Evolutionary conservation across 1,140 invertebrate genomes (phyloP).

Genomic region (Atopsyche davidsoni): DNA sequence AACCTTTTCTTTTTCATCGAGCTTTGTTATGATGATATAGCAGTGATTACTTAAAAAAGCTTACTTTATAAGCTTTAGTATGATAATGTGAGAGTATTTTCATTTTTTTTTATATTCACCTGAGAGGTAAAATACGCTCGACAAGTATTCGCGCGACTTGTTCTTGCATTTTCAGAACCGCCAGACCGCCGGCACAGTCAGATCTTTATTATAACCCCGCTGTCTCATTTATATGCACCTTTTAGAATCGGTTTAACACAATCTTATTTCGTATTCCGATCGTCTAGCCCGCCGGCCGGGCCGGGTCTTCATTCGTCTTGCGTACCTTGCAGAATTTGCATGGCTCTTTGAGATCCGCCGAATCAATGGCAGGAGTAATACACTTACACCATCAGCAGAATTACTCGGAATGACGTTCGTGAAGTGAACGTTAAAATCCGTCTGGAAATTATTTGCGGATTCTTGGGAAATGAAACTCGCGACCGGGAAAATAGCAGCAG

Average conservation of each 20-base stretch:
- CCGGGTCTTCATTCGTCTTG: not conserved
- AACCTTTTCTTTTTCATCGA: too few relatives aligned
- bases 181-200: too few relatives aligned
- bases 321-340: slow-evolving; percentile 14
- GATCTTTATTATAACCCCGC: not conserved
- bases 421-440: slow-evolving; percentile 6
- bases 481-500: not conserved
- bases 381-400: slow-evolving; percentile 2
- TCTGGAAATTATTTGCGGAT: slow-evolving; percentile 13
- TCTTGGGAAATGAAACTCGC: slow-evolving; percentile 10
- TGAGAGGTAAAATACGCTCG: too few relatives aligned
- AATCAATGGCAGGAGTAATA: slow-evolving; percentile 18
- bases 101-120: too few relatives aligned
- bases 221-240: not conserved
- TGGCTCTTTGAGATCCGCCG: not conserved
- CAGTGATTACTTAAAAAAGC: too few relatives aligned
- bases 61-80: too few relatives aligned
- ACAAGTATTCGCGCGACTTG: too few relatives aligned
- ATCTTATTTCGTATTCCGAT: slow-evolving; percentile 12
- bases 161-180: too few relatives aligned
- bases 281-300: not conserved
- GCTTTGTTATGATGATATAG: too few relatives aligned
- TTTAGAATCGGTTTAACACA: slow-evolving; percentile 1
- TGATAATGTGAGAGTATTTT: too few relatives aligned
- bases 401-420: slow-evolving; percentile 5